phyloP scores from a whole-genome alignment of 2,113 vertebrate genomes.

The Eptesicus fuscus region DNA sequence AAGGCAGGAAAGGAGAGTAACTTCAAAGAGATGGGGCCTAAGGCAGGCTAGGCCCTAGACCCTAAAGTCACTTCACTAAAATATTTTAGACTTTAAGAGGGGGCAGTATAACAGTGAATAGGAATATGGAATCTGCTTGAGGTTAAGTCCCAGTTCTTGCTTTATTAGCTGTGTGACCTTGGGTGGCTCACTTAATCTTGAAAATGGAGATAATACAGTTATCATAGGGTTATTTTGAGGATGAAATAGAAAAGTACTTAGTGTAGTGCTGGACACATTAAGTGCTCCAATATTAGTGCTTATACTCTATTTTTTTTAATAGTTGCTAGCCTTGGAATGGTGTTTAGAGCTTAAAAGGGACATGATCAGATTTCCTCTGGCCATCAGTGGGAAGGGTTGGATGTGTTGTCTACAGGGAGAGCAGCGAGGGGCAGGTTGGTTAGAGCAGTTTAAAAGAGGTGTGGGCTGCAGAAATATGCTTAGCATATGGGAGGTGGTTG shows the following conservation, averaged over 20 bases:
- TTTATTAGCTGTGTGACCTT: not conserved
- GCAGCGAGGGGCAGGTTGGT: not conserved
- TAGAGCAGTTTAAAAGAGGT: not conserved
- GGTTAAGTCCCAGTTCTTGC: not conserved
- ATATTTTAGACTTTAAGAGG: not conserved
- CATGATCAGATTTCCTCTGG: not conserved
- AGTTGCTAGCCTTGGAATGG: not conserved
- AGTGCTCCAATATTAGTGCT: not conserved
- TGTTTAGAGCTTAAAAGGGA: not conserved
- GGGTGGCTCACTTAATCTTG: not conserved
- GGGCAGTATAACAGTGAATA: not conserved
- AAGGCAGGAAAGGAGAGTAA: not conserved
- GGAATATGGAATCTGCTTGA: not conserved
- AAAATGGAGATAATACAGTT: not conserved
- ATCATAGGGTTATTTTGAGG: not conserved
- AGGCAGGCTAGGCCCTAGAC: not conserved
- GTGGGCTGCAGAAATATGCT: not conserved
- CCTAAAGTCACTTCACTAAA: not conserved
- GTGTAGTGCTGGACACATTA: not conserved
- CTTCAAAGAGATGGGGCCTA: not conserved
- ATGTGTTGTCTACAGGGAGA: not conserved
- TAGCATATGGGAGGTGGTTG: not conserved
- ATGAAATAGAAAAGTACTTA: not conserved
- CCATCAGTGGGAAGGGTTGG: not conserved
- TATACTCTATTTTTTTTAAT: not conserved